Evolutionary conservation across 2,113 vertebrate genomes (phyloP).

Genomic region (Ibidorhyncha struthersii): DNA sequence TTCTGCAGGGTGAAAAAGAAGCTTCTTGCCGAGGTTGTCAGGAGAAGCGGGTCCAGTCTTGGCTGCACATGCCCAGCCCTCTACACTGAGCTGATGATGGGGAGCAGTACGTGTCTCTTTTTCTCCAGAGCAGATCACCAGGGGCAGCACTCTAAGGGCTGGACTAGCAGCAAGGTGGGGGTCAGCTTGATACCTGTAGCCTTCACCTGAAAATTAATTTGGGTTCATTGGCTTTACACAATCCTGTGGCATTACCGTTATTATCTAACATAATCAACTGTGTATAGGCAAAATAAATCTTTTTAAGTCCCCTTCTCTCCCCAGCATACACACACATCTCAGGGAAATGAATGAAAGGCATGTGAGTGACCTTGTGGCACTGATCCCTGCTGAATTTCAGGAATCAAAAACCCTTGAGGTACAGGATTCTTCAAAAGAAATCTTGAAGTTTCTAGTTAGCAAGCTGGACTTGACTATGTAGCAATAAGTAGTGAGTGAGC

Average conservation of each 20-base stretch:
- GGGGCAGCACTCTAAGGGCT: neutral
- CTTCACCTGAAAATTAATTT: neutral
- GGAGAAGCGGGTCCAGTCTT: neutral
- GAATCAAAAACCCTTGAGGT: neutral
- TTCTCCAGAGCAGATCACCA: neutral
- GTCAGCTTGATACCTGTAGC: neutral
- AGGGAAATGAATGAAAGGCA: neutral
- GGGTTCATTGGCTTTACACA: neutral
- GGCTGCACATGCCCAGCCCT: neutral
- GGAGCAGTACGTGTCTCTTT: accelerated
- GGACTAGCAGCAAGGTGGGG: neutral
- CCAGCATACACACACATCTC: neutral
- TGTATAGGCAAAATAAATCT: neutral
- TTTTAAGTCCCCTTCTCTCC: neutral
- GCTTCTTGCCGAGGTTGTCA: neutral
- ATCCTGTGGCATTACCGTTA: neutral
- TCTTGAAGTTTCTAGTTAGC: neutral
- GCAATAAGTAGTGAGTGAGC: neutral
- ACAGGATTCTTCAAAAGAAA: neutral
- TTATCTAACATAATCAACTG: neutral
- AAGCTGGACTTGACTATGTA: neutral
- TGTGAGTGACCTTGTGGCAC: neutral
- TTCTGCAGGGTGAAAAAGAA: neutral
- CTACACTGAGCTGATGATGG: neutral
- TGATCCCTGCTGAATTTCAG: neutral